phyloP scores from a whole-genome alignment of 2,113 vertebrate genomes.

The Pollimyrus isidori region DNA sequence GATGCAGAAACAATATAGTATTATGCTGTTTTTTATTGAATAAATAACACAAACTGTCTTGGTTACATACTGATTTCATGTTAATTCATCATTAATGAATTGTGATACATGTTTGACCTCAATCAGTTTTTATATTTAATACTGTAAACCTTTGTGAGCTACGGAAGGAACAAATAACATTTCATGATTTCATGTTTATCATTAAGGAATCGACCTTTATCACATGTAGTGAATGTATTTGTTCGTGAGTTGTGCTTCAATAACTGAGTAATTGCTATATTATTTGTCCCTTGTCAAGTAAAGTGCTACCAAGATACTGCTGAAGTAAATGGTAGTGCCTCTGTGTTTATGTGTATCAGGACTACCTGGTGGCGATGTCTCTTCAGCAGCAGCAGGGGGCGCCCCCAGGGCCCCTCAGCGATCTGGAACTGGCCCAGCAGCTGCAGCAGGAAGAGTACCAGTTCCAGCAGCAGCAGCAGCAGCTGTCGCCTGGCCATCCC shows the following conservation, averaged over 20 bases:
- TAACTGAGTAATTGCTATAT: not conserved
- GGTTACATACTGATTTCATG: not conserved
- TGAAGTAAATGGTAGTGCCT: not conserved
- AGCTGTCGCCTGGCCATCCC: conserved; percentile 20
- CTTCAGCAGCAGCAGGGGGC: conserved; percentile 72
- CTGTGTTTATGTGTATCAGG: conserved; percentile 49
- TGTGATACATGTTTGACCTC: not conserved
- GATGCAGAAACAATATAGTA: not conserved
- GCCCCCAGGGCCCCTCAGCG: conserved; percentile 59
- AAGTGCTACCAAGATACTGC: not conserved
- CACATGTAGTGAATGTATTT: not conserved
- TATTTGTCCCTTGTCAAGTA: not conserved
- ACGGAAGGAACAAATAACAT: not conserved
- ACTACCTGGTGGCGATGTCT: conserved; percentile 83
- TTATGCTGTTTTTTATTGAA: not conserved
- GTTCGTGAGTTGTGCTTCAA: not conserved
- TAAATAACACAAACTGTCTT: not conserved
- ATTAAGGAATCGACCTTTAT: not conserved
- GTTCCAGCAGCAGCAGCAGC: conserved; percentile 68
- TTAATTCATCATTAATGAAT: not conserved
- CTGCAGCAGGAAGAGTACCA: conserved; percentile 90
- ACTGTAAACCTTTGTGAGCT: not conserved
- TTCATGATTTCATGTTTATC: not conserved
- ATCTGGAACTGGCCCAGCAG: conserved; percentile 81
- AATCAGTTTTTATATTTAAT: not conserved